Percentiles rank a stretch among this genome's conserved stretches.
Evolutionary conservation across 2,113 vertebrate species (phyloP).

Genomic region (Calonectris borealis): DNA sequence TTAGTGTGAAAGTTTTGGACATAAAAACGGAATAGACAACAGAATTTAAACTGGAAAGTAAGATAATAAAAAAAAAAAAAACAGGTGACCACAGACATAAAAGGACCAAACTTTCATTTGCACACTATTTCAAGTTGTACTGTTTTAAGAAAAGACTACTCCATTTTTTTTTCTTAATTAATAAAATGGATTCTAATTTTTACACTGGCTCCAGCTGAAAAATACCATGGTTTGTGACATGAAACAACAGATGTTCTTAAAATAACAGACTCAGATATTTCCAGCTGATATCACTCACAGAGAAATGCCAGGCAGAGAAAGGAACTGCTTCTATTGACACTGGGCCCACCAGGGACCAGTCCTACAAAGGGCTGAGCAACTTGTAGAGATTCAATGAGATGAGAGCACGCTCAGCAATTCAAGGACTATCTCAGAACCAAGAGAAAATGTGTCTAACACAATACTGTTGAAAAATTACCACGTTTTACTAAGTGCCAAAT

Average conservation of each 20-base stretch:
- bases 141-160: background rate
- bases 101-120: background rate
- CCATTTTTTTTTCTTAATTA: background rate
- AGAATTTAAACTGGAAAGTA: background rate
- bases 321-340: background rate
- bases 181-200: background rate
- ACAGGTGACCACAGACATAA: background rate
- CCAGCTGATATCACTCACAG: background rate
- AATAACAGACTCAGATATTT: background rate
- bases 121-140: background rate
- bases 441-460: background rate
- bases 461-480: background rate
- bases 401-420: background rate
- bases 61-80: background rate
- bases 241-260: slow-evolving; percentile 20
- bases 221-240: background rate
- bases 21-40: background rate
- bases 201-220: background rate
- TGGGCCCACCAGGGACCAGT: background rate
- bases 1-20: background rate
- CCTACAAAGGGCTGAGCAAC: background rate
- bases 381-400: background rate
- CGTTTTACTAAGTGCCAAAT: background rate
- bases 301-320: background rate
- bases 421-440: background rate